Evolutionary conservation across 2,888 invertebrate genomes (phyloP), one percentile per base, ranked within the genome.

Genomic region (Byasa hedistus): DNA sequence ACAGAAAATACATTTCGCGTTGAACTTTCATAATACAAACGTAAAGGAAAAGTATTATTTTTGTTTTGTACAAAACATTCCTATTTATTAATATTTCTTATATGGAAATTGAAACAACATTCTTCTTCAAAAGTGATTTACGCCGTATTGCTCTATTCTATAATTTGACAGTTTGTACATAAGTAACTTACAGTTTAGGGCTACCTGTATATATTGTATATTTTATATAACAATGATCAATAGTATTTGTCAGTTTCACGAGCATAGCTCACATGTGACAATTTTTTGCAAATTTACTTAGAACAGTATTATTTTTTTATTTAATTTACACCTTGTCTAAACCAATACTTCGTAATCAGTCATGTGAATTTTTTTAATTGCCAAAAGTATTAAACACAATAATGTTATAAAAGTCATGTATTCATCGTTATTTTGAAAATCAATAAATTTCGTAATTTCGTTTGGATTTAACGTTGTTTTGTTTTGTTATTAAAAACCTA

Each of bases 271-370:
- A 54, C 12, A 7, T 54, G 22, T 54, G 22, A 54, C 15, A 15
- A 4, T 39, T 39, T 8, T 39, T 39, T 39, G 12, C 39, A 51
- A n/a, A 3, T 3, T 51, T n/a, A 51, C 17, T 54, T 22, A 21
- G 48, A n/a, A 5, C 48, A 48, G 52, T 54, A 54, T 54, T 54
- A 54, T 54, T 54, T 10, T 52, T 54, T 51, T 21, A n/a, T 51
- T 39, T 39, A 5, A n/a, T n/a, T 4, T 48, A n/a, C n/a, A 21
- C 5, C 27, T 27, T 22, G 52, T 12, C 23, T 54, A n/a, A 19
- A 48, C 22, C 8, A 22, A 22, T 19, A 51, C 15, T 54, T 7
- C 4, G n/a, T 48, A n/a, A 48, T 48, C 7, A 48, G 48, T 48
- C n/a, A 3, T n/a, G 48, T n/a, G 48, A 12, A 15, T 22, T 15